Evolutionary conservation across 2,797 vertebrate genomes (phyloP).

Genomic region (Aselliscus stoliczkanus): DNA sequence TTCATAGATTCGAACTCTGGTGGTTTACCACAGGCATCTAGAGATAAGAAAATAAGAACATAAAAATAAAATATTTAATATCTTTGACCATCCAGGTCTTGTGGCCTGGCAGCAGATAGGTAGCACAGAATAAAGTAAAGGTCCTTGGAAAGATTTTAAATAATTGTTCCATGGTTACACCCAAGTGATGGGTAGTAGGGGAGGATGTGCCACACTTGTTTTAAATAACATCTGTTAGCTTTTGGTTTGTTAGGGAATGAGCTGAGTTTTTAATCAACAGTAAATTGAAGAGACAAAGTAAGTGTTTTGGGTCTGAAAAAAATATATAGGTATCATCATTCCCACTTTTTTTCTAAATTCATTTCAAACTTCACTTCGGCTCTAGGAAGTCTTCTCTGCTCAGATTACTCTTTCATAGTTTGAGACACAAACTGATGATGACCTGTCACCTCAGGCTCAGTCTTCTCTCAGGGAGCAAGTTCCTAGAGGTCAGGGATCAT

Average conservation of each 20-base stretch:
- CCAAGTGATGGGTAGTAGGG: no score
- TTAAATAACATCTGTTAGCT: background rate
- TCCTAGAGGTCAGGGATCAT: background rate
- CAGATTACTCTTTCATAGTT: background rate
- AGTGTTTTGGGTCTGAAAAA: background rate
- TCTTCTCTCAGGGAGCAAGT: background rate
- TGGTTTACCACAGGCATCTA: slow-evolving; percentile 46
- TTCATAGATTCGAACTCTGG: background rate
- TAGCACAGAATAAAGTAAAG: background rate
- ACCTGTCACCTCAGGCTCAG: background rate
- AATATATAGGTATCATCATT: background rate
- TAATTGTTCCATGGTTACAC: background rate
- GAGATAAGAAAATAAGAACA: background rate
- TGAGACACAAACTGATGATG: background rate
- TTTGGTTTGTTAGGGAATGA: background rate
- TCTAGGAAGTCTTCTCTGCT: background rate
- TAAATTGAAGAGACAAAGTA: background rate
- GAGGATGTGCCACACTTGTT: background rate
- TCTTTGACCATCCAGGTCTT: background rate
- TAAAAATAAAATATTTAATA: background rate
- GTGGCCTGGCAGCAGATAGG: background rate
- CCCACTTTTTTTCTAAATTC: background rate
- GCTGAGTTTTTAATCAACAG: background rate
- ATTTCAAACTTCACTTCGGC: background rate
- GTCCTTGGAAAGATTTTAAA: background rate